These are phyloP conservation scores for Ips nitidus DNA, from an alignment of 1,140 invertebrate genomes.

Conservation along the genomic window DNA sequence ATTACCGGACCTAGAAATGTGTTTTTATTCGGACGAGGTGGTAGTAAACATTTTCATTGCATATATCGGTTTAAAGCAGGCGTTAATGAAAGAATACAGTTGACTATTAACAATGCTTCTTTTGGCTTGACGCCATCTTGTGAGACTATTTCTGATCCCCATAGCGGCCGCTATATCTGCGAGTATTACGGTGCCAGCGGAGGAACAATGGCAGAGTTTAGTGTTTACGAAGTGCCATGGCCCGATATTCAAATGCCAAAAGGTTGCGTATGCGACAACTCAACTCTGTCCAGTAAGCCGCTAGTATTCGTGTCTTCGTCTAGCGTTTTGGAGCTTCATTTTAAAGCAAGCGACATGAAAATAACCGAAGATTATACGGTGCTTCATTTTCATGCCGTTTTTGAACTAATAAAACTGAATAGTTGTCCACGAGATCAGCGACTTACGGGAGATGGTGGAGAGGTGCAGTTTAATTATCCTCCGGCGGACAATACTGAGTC, in stretches of 20 bases:
- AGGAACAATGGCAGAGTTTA: slow-evolving; percentile 59
- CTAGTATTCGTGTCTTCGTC: slow-evolving; percentile 66
- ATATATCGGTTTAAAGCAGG: slow-evolving; percentile 72
- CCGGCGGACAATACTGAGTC: slow-evolving; percentile 62
- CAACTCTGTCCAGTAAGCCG: slow-evolving; percentile 57
- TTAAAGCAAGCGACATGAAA: slow-evolving; percentile 64
- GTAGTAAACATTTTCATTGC: slow-evolving; percentile 71
- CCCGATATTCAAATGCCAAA: slow-evolving; percentile 62
- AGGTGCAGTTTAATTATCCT: slow-evolving; percentile 61
- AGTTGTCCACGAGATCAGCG: slow-evolving; percentile 67
- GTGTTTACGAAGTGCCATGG: slow-evolving; percentile 67
- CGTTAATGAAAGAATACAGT: slow-evolving; percentile 62
- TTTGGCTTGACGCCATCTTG: slow-evolving; percentile 68
- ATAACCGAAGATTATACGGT: slow-evolving; percentile 71
- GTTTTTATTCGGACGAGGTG: slow-evolving; percentile 75
- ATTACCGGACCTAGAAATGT: slow-evolving; percentile 72
- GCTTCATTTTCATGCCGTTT: slow-evolving; percentile 68
- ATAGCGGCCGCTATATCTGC: slow-evolving; percentile 60
- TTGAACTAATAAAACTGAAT: slow-evolving; percentile 64
- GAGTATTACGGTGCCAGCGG: slow-evolving; percentile 55
- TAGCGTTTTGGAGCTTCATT: slow-evolving; percentile 63
- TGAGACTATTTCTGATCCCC: slow-evolving; percentile 67
- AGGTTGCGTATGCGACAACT: slow-evolving; percentile 72
- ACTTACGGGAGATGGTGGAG: slow-evolving; percentile 63
- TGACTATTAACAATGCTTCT: slow-evolving; percentile 72